Evolutionary conservation across 2,888 invertebrate genomes (phyloP), one percentile per base, ranked within the genome.

Genomic region (Fissipunctia ypsillon): DNA sequence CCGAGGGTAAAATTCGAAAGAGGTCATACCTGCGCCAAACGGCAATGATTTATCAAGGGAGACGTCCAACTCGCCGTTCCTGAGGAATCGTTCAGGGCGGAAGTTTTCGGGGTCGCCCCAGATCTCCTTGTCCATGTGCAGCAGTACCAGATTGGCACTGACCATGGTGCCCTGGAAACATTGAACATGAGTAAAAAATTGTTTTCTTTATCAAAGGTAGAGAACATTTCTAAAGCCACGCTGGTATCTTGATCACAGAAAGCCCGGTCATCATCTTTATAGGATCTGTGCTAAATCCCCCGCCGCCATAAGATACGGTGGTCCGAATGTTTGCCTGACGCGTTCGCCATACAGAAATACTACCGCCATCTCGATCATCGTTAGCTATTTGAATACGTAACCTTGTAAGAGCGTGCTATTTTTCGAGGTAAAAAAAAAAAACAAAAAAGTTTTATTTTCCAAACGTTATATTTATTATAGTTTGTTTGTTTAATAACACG

Each of bases 51-150:
- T 94, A 87, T 98, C 98, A 74, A 96, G 96, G 45, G 96, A 96
- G 0, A 97, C 87, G 59, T 91, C 91, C 4, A 98, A 88, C 73
- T 96, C 88, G 0, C 97, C 97, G 38, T 97, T 81, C 3, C 93
- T 93, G 5, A 98, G 93, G 89, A 97, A 98, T 45, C 98, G 93
- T 86, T 98, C 97, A 0, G 98, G 98, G 0, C 97, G 92, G 88
- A 97, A 98, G 68, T 94, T 94, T 69, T 97, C 96, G 0, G 98
- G 97, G 89, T 98, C 97, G 0, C 96, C 96, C 97, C 97, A 98
- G 7, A 97, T 85, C 0, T 95, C 93, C 41, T 96, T 93, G 87
- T 97, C 97, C 85, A 91, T 94, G 86, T 98, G 97, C 75, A 97
- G 92, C 50, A 94, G 94, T 63, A 94, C 91, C 5, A 97, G 93